A percentile compares a stretch with the other conserved stretches of the same genome.
These are phyloP conservation scores for Catocala sponsa DNA, from an alignment of 2,888 invertebrate genomes.

Conservation along the genomic window DNA sequence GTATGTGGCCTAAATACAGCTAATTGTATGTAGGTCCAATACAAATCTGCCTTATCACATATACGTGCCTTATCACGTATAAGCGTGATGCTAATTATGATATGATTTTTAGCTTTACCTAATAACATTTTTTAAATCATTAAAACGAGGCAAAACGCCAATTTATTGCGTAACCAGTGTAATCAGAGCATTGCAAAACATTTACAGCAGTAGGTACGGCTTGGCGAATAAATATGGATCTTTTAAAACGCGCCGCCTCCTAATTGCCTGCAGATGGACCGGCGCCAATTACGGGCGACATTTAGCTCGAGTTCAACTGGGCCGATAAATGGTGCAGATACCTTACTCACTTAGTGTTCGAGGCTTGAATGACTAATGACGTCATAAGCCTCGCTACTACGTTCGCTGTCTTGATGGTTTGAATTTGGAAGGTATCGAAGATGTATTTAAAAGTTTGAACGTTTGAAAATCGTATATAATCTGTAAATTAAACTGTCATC, in stretches of 20 bases:
- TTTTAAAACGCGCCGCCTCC: conserved; percentile 79
- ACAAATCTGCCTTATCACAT: too few species aligned
- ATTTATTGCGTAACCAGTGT: conserved; percentile 63
- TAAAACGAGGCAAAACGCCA: conserved; percentile 36
- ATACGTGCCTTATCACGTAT: too few species aligned
- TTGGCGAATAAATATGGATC: conserved; percentile 82
- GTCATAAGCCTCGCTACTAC: conserved; percentile 46
- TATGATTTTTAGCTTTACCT: too few species aligned
- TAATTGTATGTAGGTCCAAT: too few species aligned
- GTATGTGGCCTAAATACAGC: too few species aligned
- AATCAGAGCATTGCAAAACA: conserved; percentile 62
- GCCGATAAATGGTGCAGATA: conserved; percentile 76
- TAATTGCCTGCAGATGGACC: conserved; percentile 86
- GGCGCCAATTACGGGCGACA: conserved; percentile 80
- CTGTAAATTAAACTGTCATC: too few species aligned
- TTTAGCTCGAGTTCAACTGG: conserved; percentile 70
- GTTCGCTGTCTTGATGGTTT: conserved; percentile 26
- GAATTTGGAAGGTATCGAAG: conserved; percentile 21
- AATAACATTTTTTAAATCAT: background rate
- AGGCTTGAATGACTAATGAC: conserved; percentile 64
- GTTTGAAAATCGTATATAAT: too few species aligned
- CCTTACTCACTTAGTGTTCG: conserved; percentile 56
- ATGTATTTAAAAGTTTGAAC: background rate
- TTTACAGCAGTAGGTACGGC: conserved; percentile 60
- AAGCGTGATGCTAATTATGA: background rate